These are phyloP conservation scores for Cyrtorhinus lividipennis DNA, from an alignment of 1,140 invertebrate genomes.

Conservation along the genomic window DNA sequence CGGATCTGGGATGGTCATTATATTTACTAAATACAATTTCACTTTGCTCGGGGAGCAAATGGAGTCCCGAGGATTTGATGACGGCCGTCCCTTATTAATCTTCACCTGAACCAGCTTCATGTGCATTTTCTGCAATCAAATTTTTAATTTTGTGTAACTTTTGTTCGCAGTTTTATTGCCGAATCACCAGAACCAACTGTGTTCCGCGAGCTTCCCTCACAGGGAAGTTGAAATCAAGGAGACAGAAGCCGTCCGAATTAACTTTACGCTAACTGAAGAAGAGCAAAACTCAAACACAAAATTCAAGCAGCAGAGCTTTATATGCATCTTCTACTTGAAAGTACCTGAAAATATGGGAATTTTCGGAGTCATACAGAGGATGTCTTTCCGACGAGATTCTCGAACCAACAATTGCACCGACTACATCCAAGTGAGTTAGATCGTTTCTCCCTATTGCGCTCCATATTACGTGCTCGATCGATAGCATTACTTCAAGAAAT, in stretches of 20 bases:
- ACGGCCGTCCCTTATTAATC: not conserved
- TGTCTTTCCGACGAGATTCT: conserved; percentile 23
- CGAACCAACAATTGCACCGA: conserved; percentile 25
- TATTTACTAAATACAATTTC: not conserved
- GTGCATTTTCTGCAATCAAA: not conserved
- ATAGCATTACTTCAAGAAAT: too few relatives aligned
- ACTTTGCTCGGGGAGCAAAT: not conserved
- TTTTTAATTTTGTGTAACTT: too few relatives aligned
- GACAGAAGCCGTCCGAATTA: not conserved
- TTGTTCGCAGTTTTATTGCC: not conserved
- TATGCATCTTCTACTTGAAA: conserved; percentile 20
- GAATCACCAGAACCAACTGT: not conserved
- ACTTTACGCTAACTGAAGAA: not conserved
- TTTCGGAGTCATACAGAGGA: conserved; percentile 25
- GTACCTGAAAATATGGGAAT: conserved; percentile 16
- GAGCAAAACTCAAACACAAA: conserved; percentile 1
- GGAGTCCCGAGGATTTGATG: not conserved
- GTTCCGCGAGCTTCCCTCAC: not conserved
- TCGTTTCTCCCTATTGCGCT: not conserved
- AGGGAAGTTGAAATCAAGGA: not conserved
- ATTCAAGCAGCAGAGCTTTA: conserved; percentile 16
- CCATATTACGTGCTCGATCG: not conserved
- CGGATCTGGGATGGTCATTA: not conserved
- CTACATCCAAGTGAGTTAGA: conserved; percentile 25
- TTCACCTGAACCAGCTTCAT: not conserved